Conservation (phyloP, 1,140 invertebrate genomes). For the Tetramorium alpestre region DNA sequence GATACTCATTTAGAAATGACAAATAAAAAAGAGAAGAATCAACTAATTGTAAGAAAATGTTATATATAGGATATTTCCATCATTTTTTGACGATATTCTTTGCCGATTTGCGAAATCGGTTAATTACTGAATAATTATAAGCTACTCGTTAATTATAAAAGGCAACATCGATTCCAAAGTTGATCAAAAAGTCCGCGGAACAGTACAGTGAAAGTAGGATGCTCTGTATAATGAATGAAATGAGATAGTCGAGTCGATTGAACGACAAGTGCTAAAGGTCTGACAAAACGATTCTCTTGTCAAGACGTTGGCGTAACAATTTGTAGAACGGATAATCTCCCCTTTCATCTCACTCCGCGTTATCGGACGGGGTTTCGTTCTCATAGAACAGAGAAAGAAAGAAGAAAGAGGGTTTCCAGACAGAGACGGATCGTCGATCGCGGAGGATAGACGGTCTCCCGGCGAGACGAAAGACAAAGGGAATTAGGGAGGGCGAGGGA, state of each 20-base stretch:
- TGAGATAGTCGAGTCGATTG: background rate
- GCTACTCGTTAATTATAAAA: too few relatives aligned
- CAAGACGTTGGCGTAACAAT: conserved; percentile 30
- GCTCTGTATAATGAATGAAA: background rate
- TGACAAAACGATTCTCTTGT: conserved; percentile 4
- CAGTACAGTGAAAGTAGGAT: background rate
- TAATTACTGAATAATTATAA: background rate
- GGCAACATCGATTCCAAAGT: background rate
- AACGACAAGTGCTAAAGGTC: background rate
- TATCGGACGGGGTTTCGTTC: background rate
- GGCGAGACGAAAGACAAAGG: conserved; percentile 21
- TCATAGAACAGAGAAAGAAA: background rate
- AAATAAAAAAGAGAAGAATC: too few relatives aligned
- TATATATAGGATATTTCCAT: background rate
- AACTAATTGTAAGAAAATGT: too few relatives aligned
- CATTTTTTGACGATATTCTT: background rate
- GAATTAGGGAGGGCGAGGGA: conserved; percentile 15
- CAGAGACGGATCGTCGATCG: background rate
- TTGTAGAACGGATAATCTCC: conserved; percentile 26
- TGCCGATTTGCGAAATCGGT: background rate
- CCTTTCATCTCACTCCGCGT: background rate
- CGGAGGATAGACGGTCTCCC: background rate
- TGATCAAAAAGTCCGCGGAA: background rate
- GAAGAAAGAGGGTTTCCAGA: background rate
- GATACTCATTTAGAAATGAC: background rate